Conservation (phyloP, 2,888 invertebrate species). For the Aspidiotus destructor region DNA sequence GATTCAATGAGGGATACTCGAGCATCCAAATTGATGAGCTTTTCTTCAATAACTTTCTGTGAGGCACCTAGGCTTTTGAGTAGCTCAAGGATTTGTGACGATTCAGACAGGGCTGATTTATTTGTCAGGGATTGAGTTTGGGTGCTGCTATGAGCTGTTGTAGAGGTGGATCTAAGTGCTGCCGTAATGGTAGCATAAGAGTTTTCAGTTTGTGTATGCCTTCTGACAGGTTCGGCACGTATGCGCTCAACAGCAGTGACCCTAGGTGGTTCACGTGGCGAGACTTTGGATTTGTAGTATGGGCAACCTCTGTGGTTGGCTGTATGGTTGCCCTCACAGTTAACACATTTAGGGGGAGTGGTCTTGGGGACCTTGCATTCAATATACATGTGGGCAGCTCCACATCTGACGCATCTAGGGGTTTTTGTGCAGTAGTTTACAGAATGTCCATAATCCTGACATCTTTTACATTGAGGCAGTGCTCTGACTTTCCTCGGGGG, state of each 20-base stretch:
- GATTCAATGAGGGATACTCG: no score
- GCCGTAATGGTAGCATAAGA: neutral
- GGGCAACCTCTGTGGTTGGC: neutral
- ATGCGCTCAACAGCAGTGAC: neutral
- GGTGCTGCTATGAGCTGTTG: no score
- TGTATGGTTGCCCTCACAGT: neutral
- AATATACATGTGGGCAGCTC: neutral
- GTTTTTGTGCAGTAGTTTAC: neutral
- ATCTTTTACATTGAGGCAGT: neutral
- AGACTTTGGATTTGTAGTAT: neutral
- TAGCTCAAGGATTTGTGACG: no score
- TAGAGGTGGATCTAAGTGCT: no score
- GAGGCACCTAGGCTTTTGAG: no score
- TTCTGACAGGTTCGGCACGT: neutral
- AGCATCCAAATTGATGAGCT: no score
- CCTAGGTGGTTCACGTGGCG: neutral
- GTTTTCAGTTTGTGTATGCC: no score
- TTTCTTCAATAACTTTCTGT: no score
- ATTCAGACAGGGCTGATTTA: no score
- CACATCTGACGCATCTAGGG: neutral
- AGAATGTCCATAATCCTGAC: neutral
- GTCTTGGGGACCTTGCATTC: neutral
- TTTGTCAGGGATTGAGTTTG: no score
- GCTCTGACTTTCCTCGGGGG: neutral
- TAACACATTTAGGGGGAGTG: neutral